Evolutionary conservation across 2,888 invertebrate species (phyloP).

Genomic region (Epistrophe eligans): DNA sequence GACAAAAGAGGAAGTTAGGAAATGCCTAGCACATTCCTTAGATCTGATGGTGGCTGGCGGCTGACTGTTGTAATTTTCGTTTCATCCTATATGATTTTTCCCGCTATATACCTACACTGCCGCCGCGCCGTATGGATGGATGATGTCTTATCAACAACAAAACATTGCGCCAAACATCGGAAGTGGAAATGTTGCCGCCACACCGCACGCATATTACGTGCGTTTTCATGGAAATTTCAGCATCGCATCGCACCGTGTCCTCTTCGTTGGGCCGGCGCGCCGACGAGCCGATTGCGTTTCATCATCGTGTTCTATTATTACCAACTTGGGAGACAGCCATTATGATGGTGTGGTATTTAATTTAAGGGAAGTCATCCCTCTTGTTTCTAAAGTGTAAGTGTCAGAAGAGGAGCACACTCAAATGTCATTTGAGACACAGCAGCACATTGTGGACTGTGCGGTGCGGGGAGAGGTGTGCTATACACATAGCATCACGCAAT

Average conservation of each 20-base stretch:
- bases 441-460: too few relatives aligned
- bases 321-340: constrained; percentile 3
- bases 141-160: constrained; percentile 50
- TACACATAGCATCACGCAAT: constrained; percentile 23
- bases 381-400: constrained; percentile 39
- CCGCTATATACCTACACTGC: constrained; percentile 14
- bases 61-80: constrained; percentile 15
- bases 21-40: constrained; percentile 51
- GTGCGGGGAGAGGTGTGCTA: not conserved
- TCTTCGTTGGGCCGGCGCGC: not conserved
- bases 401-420: constrained; percentile 34
- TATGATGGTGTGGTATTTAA: constrained; percentile 12
- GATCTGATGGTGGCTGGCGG: not conserved
- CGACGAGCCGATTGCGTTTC: constrained; percentile 11
- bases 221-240: constrained; percentile 41
- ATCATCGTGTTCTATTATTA: constrained; percentile 55
- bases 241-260: not conserved
- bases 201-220: constrained; percentile 27
- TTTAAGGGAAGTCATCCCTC: constrained; percentile 41
- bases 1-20: constrained; percentile 69
- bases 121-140: constrained; percentile 39
- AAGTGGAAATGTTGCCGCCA: constrained; percentile 40
- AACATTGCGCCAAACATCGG: constrained; percentile 53
- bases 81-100: constrained; percentile 13
- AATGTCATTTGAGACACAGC: constrained; percentile 39